Conservation (phyloP, 2,888 invertebrate genomes). For the Cephus rjabovi region DNA sequence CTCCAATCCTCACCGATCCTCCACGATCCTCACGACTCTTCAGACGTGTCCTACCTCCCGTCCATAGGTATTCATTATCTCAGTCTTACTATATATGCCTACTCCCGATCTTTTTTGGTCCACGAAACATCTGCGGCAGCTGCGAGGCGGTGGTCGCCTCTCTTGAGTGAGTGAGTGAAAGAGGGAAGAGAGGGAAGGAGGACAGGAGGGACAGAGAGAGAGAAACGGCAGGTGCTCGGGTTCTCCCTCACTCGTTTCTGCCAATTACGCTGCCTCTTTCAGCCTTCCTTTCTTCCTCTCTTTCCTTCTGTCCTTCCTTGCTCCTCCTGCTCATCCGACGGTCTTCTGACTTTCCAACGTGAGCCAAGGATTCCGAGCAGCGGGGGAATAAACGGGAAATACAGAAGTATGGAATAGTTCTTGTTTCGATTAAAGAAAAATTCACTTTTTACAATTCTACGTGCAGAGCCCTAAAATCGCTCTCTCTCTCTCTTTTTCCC, state of each 20-base stretch:
- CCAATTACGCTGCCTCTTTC: constrained; percentile 59
- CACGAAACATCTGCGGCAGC: constrained; percentile 29
- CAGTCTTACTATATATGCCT: constrained; percentile 38
- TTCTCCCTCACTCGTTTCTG: constrained; percentile 27
- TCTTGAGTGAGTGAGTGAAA: background rate
- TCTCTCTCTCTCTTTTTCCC: constrained; percentile 12
- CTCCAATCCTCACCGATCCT: constrained; percentile 23
- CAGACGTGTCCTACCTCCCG: constrained; percentile 53
- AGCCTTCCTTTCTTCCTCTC: constrained; percentile 28
- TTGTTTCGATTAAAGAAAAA: background rate
- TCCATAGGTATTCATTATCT: constrained; percentile 56
- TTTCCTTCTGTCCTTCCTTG: constrained; percentile 19
- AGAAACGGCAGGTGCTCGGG: constrained; percentile 10
- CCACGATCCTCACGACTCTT: constrained; percentile 32
- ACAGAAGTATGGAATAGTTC: background rate
- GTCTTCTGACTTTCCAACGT: background rate
- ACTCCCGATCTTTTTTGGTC: constrained; percentile 49
- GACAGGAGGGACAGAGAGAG: background rate
- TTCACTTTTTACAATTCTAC: background rate
- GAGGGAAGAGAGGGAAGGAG: constrained; percentile 9
- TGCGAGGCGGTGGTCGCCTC: constrained; percentile 17
- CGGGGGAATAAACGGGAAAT: background rate
- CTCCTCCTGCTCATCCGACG: background rate
- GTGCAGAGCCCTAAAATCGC: background rate
- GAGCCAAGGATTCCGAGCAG: background rate